phyloP scores from a whole-genome alignment of 2,888 invertebrate species.

The Sclerodermus sp. region DNA sequence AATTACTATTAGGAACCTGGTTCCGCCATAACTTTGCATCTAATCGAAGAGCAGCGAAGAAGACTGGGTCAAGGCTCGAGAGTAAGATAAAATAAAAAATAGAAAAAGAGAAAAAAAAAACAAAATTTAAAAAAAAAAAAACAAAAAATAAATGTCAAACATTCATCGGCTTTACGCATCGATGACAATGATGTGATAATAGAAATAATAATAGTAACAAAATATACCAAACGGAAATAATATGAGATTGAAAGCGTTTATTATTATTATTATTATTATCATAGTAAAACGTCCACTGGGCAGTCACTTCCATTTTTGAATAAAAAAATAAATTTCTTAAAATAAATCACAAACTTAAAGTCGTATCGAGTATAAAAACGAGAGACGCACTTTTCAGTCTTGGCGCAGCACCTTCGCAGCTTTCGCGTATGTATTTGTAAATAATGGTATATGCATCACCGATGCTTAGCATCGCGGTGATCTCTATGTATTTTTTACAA shows the following conservation, averaged over 20 bases:
- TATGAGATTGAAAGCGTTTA: too few relatives aligned
- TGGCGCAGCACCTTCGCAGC: conserved; percentile 16
- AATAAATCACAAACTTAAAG: neutral
- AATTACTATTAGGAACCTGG: conserved; percentile 42
- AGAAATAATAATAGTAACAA: too few relatives aligned
- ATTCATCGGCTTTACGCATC: too few relatives aligned
- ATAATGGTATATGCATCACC: conserved; percentile 32
- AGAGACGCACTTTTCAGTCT: neutral
- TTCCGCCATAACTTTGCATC: conserved; percentile 33
- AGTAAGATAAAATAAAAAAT: neutral
- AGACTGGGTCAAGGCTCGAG: conserved; percentile 1
- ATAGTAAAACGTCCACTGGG: too few relatives aligned
- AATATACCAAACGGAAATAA: too few relatives aligned
- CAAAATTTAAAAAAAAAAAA: too few relatives aligned
- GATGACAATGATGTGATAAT: too few relatives aligned
- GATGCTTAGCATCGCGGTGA: conserved; percentile 26
- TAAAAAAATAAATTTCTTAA: too few relatives aligned
- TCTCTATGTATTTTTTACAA: conserved; percentile 22
- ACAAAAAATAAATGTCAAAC: too few relatives aligned
- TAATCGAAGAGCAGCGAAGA: conserved; percentile 25
- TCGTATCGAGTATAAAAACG: neutral
- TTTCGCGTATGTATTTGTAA: conserved; percentile 32
- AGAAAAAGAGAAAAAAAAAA: neutral
- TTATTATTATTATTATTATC: too few relatives aligned
- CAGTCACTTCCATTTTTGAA: too few relatives aligned